Evolutionary conservation across 2,888 invertebrate species (phyloP).

Genomic region (Idaea dimidiata): DNA sequence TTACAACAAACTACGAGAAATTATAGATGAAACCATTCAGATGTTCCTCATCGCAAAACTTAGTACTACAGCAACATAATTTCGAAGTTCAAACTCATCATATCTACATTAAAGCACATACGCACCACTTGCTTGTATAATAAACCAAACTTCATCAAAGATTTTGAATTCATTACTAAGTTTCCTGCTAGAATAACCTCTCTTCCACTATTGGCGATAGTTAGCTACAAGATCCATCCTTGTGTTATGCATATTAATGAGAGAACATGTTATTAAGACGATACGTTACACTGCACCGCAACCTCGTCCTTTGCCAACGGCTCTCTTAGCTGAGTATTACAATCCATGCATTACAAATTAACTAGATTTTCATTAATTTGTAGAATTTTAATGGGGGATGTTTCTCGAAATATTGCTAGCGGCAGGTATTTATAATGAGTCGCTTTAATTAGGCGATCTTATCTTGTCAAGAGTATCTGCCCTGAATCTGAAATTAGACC

Average conservation of each 20-base stretch:
- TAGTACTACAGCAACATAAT: constrained; percentile 15
- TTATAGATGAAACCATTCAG: constrained; percentile 3
- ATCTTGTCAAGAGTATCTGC: constrained; percentile 27
- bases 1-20: not conserved
- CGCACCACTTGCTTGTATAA: constrained; percentile 44
- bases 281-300: constrained; percentile 37
- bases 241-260: constrained; percentile 73
- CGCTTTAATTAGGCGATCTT: constrained; percentile 27
- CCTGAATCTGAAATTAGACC: constrained; percentile 28
- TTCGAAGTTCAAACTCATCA: constrained; percentile 29
- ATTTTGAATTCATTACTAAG: constrained; percentile 72
- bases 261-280: constrained; percentile 56
- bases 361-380: constrained; percentile 15
- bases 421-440: constrained; percentile 18
- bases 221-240: constrained; percentile 55
- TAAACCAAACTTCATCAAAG: constrained; percentile 59
- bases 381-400: constrained; percentile 8
- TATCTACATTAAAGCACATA: constrained; percentile 36
- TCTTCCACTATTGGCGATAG: constrained; percentile 56
- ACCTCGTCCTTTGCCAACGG: constrained; percentile 20
- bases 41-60: constrained; percentile 11
- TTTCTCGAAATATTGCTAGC: constrained; percentile 8
- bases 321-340: constrained; percentile 36
- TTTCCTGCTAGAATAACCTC: constrained; percentile 60
- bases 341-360: constrained; percentile 35